Evolutionary conservation across 2,888 invertebrate genomes (phyloP).

Genomic region (Conchocele bisecta): DNA sequence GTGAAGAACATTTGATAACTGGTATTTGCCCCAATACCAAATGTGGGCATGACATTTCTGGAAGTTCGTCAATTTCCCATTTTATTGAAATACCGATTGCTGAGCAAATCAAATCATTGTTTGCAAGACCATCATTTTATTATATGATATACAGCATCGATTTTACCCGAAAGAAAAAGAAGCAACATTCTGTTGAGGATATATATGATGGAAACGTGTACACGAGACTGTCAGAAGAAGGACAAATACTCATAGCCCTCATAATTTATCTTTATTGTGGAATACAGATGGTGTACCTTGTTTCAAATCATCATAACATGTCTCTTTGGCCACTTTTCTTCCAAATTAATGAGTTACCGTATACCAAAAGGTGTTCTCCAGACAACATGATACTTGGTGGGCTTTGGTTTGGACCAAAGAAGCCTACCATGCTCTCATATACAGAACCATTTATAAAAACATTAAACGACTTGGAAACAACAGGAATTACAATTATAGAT

Average conservation of each 20-base stretch:
- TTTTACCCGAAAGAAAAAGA: neutral
- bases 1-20: no score
- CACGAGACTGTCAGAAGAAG: neutral
- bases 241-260: neutral
- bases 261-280: neutral
- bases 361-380: constrained; percentile 13
- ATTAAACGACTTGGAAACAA: constrained; percentile 24
- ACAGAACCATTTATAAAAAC: constrained; percentile 20
- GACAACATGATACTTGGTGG: constrained; percentile 44
- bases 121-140: neutral
- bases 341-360: constrained; percentile 30
- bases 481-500: constrained; percentile 12
- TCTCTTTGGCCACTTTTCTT: constrained; percentile 45
- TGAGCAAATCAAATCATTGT: neutral
- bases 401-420: constrained; percentile 41
- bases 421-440: constrained; percentile 31
- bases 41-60: neutral
- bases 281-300: constrained; percentile 46
- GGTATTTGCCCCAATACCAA: neutral
- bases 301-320: constrained; percentile 46
- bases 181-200: neutral
- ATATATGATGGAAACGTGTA: constrained; percentile 3
- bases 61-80: neutral
- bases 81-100: neutral
- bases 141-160: neutral